phyloP scores from a whole-genome alignment of 2,113 vertebrate species.

The Mobula birostris region DNA sequence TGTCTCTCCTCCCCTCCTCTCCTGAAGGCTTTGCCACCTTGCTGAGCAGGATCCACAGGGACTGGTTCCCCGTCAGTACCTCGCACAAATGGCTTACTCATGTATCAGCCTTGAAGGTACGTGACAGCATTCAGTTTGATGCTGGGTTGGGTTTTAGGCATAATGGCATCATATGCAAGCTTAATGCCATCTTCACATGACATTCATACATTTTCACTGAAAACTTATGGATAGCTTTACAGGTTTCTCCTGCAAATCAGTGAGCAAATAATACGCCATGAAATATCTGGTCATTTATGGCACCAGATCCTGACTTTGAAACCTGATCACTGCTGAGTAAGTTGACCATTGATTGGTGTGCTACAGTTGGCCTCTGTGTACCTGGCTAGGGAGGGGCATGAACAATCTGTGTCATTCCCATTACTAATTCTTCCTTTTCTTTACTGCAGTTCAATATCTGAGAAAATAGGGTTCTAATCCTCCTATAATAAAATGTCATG shows the following conservation, averaged over 20 bases:
- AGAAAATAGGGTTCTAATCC: neutral
- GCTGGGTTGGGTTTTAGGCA: neutral
- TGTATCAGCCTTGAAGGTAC: neutral
- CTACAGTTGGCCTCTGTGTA: neutral
- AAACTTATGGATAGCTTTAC: neutral
- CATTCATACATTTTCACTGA: neutral
- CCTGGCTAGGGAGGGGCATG: neutral
- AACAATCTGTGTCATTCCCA: neutral
- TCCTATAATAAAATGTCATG: neutral
- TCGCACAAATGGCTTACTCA: slow-evolving; percentile 1
- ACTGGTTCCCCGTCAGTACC: slow-evolving; percentile 8
- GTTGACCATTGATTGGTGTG: neutral
- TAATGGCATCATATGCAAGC: neutral
- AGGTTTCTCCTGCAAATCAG: neutral
- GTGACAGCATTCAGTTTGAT: neutral
- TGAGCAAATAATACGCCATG: neutral
- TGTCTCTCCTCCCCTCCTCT: neutral
- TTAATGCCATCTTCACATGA: neutral
- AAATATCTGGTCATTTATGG: neutral
- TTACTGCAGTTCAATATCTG: neutral
- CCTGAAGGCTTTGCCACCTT: neutral
- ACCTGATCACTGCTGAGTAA: neutral
- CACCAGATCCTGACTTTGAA: neutral
- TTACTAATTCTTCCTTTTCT: neutral
- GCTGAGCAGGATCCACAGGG: neutral